Percentiles rank a stretch among this genome's conserved stretches.
These are phyloP conservation scores for Aphrocallistes beatrix DNA, from an alignment of 37 sponge, comb jelly and placozoan species.

Conservation along the genomic window DNA sequence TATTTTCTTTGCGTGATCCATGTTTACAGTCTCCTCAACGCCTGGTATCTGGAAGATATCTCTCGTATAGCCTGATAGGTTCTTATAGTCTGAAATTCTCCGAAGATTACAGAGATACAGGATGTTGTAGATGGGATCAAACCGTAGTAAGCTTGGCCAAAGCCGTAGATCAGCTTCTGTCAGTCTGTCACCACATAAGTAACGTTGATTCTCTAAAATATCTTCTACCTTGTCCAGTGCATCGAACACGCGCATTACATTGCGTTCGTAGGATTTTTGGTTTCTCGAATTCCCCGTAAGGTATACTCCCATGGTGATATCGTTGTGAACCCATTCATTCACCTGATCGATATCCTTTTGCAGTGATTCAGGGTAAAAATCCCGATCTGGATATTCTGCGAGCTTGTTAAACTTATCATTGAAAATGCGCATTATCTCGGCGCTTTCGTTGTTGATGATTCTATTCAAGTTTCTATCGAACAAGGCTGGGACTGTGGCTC, in stretches of 20 bases:
- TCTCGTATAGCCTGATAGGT: not conserved
- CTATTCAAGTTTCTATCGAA: conserved; percentile 12
- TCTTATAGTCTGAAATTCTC: not conserved
- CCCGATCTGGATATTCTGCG: not conserved
- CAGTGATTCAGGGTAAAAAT: not conserved
- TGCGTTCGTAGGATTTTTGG: not conserved
- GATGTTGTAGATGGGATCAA: not conserved
- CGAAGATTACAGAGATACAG: not conserved
- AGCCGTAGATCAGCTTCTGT: conserved; percentile 15
- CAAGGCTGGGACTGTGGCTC: not conserved
- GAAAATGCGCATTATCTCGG: conserved; percentile 1
- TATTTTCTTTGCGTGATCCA: not conserved
- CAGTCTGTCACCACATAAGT: not conserved
- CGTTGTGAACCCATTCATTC: not conserved
- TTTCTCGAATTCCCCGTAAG: not conserved
- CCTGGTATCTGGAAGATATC: conserved; percentile 19
- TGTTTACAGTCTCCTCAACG: not conserved
- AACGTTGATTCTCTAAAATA: not conserved
- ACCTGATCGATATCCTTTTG: not conserved
- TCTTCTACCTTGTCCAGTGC: conserved; percentile 19
- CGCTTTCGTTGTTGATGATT: conserved; percentile 10
- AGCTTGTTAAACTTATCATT: not conserved
- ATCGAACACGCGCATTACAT: not conserved
- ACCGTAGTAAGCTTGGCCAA: not conserved
- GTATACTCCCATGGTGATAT: conserved; percentile 3